A percentile compares a stretch with the other conserved stretches of the same genome.
Conservation (phyloP, 2,797 vertebrate species). For the Muraenolepis orangiensis region DNA sequence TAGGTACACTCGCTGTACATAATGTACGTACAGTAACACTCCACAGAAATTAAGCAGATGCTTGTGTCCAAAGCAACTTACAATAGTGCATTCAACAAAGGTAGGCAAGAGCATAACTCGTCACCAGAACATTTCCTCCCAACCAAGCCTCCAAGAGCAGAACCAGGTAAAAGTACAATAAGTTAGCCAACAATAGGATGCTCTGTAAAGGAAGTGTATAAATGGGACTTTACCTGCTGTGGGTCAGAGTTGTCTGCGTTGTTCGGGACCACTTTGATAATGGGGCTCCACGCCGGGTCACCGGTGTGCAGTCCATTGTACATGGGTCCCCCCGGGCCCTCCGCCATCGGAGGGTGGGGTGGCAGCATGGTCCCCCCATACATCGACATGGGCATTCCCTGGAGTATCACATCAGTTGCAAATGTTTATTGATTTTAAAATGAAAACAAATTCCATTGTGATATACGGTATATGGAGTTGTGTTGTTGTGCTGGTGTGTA, state of each 20-base stretch:
- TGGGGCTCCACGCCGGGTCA: conserved; percentile 96
- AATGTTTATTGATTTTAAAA: not conserved
- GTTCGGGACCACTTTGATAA: conserved; percentile 98
- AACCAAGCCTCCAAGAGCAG: no score
- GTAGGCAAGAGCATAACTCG: no score
- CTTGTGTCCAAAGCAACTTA: no score
- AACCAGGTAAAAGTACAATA: no score
- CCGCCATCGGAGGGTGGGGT: conserved; percentile 90
- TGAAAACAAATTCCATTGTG: not conserved
- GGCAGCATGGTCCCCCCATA: conserved; percentile 94
- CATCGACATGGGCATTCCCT: conserved; percentile 98
- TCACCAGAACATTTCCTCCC: no score
- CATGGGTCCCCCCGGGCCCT: conserved; percentile 89
- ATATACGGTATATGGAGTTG: not conserved
- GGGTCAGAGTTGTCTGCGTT: conserved; percentile 93
- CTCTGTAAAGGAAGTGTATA: not conserved
- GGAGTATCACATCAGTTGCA: conserved; percentile 3
- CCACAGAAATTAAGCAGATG: no score
- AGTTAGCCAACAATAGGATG: no score
- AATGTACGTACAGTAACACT: no score
- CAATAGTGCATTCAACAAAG: no score
- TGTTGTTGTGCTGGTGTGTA: not conserved
- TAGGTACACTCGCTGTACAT: no score
- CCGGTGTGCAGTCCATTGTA: conserved; percentile 94
- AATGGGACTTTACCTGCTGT: conserved; percentile 81